Base-by-base conservation (phyloP, 2,113 vertebrate species). In the Holacanthus passer region DNA sequence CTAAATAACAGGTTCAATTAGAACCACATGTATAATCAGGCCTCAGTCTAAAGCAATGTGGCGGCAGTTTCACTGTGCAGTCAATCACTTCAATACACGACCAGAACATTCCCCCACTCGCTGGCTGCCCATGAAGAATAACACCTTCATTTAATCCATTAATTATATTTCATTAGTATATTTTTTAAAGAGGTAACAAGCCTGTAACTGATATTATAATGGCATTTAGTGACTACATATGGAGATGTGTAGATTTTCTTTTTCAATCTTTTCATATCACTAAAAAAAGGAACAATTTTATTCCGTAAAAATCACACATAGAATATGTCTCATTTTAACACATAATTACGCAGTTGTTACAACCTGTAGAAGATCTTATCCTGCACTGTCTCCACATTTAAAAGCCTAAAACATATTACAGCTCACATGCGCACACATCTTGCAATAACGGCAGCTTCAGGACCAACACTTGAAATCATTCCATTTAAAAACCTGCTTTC, bases 1-100 rank as follows among this genome's bases (percentile, higher is more conserved):
- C 92, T 50, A 82, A 94, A 95, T 94, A 96, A 91, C 94, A 92
- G 86, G 89, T 91, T 93, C 92, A 95, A 95, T 95, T 95, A 95
- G 95, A 96, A 94, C 91, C 95, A 96, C 85, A 95, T 95, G 95
- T 93, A 92, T 90, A 95, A 94, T 95, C 93, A 93, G 87, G 85
- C 84, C 89, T 89, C 88, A 71, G 88, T 83, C 80, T 90, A 73
- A 87, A 89, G 87, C 89, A 83, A 68, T 77, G 87, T 84, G 87
- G 77, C 80, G 75, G 90, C 90, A 81, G 88, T 66, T 87, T 72
- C 73, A 63, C 84, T 62, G 72, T 52, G 73, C 82, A 76, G 79
- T 87, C 87, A 88, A 88, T 88, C 83, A 93, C 75, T 75, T 81
- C 50, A 60, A 27, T 63, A 60, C 48, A 73, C 79, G 83, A 75